Percentiles rank a stretch among this genome's conserved stretches.
Evolutionary conservation across 1,140 invertebrate genomes (phyloP).

Genomic region (Magallana angulata): DNA sequence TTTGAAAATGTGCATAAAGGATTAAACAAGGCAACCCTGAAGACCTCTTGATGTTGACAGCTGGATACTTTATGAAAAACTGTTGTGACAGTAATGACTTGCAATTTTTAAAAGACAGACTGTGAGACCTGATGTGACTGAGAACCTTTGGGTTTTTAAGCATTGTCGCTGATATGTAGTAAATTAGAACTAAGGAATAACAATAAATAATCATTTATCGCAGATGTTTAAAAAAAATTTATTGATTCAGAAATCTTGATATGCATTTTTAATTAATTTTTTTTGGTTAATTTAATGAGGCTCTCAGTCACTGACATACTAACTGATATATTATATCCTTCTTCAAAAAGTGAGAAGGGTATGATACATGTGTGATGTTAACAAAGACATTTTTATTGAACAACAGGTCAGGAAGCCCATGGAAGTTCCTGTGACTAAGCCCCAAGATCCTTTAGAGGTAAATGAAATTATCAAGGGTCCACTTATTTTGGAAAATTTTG

Average conservation of each 20-base stretch:
- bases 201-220: too few relatives aligned
- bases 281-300: neutral
- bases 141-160: neutral
- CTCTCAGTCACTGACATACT: neutral
- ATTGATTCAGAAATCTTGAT: too few relatives aligned
- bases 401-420: constrained; percentile 17
- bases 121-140: neutral
- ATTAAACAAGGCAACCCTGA: neutral
- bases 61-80: neutral
- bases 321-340: neutral
- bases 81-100: neutral
- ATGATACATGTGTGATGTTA: neutral
- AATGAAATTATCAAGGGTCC: neutral
- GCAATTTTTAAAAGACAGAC: neutral
- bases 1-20: neutral
- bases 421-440: neutral
- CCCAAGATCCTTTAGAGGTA: constrained; percentile 2
- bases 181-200: too few relatives aligned
- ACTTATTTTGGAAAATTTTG: too few relatives aligned
- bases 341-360: neutral
- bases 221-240: too few relatives aligned
- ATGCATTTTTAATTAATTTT: too few relatives aligned
- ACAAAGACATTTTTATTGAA: constrained; percentile 1
- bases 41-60: neutral
- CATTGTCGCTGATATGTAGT: too few relatives aligned